Base-by-base conservation (phyloP, 2,888 invertebrate species). In the Caenorhabditis afra region DNA sequence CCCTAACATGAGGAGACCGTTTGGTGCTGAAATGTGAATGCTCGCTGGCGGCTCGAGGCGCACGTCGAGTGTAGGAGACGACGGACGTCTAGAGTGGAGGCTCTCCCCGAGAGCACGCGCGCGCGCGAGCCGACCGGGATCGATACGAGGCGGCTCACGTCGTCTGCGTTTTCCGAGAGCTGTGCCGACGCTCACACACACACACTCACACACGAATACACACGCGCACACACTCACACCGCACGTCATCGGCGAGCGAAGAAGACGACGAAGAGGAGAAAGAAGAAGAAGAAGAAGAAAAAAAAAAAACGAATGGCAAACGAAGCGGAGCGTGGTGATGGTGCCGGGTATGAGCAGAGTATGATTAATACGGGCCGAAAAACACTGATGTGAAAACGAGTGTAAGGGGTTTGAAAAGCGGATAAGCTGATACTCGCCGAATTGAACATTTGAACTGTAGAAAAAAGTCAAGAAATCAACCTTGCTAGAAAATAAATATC, bases 11-110 rank as follows among this genome's bases (percentile, higher is more conserved):
- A 55, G 64, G 66, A 18, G 53, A 49, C 49, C 41, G 47, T 58
- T 44, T 57, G 44, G 52, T 44, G 66, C 58, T 65, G 62, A 75
- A 65, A 75, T 57, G 75, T 22, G 66, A 57, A 50, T 52, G 65
- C 45, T 41, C 39, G 18, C 10, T 44, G 1, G 14, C 8, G 37
- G 29, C 66, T n/a, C 23, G 22, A 35, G 11, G 18, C n/a, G 14
- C 29, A 14, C 22, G 14, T 10, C 8, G 14, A 39, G 37, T 41
- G 8, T n/a, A 12, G 29, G 62, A 49, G 50, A 62, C 44, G 45
- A 3, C 22, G 14, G 58, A 45, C 45, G 58, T 53, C 16, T 29
- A 59, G 52, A 18, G 22, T 16, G 57, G 45, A 14, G 12, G 12
- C 8, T 7, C 8, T 7, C 61, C 29, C 37, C 47, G 44, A 45